Evolutionary conservation across 1,140 invertebrate genomes (phyloP), one percentile per base, ranked within the genome.

Genomic region (Eriosoma lanigerum): DNA sequence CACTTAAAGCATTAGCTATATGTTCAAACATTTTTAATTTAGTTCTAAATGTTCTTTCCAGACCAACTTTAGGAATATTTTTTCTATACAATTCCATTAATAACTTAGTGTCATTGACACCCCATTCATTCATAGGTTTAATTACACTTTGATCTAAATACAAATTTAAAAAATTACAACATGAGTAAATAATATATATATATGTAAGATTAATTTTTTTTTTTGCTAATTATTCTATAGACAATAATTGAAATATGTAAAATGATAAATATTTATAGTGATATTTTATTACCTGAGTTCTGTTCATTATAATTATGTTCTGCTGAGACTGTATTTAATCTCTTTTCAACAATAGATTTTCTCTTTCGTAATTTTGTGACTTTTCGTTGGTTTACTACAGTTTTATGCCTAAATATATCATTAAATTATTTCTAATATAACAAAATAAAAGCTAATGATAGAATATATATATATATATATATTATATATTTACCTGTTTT

Each of bases 1-100:
- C 24, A n/a, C 44, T 62, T 13, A 78, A 24, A 5, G n/a, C 1
- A 24, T 26, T 62, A 26, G 75, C 54, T 29, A 78, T 78, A 29
- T 60, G 17, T 29, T 78, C 75, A 50, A 78, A 78, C 75, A 78
- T 78, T 78, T 78, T 78, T 46, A 78, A 46, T 78, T 78, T 78
- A 24, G 75, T 78, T 6, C 75, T 58, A n/a, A 78, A 78, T 46
- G 75, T 62, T 60, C 75, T 78, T 13, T 78, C 52, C 4, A 78
- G 17, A 29, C 75, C 75, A 48, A 78, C 75, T 78, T 78, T 78
- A 6, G 75, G 48, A 60, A 78, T 78, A 8, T 78, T 78, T 6
- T 78, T 78, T 78, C 3, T 60, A 21, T 78, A 78, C 24, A 78
- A 62, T 12, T 78, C 75, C 75, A 78, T 78, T 21, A 78, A 8